Conservation (phyloP, 2,888 invertebrate genomes). For the Dasysyrphus tricinctus region DNA sequence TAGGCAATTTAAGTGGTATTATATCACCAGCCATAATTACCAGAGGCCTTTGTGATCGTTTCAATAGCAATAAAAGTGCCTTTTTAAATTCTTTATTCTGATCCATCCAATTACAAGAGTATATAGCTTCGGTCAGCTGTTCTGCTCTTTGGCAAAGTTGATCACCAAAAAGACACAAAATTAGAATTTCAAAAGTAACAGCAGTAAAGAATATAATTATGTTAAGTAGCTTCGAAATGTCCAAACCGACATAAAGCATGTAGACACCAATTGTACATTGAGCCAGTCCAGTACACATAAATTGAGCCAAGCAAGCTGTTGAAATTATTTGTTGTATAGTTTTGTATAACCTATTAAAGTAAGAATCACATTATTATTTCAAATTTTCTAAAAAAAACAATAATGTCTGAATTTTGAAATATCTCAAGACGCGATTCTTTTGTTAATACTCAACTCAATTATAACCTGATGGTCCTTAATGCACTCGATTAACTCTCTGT, state of each 20-base stretch:
- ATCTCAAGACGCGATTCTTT: too few relatives aligned
- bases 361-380: not conserved
- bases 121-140: conserved; percentile 83
- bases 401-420: not conserved
- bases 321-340: conserved; percentile 84
- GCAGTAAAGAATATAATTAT: conserved; percentile 80
- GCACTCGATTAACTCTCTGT: conserved; percentile 77
- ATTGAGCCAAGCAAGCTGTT: conserved; percentile 84
- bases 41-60: conserved; percentile 84
- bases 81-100: conserved; percentile 83
- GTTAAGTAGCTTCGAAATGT: conserved; percentile 69
- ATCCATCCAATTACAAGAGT: conserved; percentile 85
- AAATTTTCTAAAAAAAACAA: not conserved
- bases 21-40: conserved; percentile 84
- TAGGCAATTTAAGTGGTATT: conserved; percentile 84
- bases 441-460: conserved; percentile 76
- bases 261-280: conserved; percentile 82
- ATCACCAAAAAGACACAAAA: conserved; percentile 85
- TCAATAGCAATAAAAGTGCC: conserved; percentile 84
- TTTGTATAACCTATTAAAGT: conserved; percentile 83
- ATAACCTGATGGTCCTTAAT: conserved; percentile 80
- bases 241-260: conserved; percentile 80
- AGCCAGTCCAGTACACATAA: conserved; percentile 83
- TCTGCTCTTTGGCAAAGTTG: conserved; percentile 84
- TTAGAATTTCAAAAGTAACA: conserved; percentile 84